Evolutionary conservation across 2,888 invertebrate genomes (phyloP).

Genomic region (Diabrotica balteata): DNA sequence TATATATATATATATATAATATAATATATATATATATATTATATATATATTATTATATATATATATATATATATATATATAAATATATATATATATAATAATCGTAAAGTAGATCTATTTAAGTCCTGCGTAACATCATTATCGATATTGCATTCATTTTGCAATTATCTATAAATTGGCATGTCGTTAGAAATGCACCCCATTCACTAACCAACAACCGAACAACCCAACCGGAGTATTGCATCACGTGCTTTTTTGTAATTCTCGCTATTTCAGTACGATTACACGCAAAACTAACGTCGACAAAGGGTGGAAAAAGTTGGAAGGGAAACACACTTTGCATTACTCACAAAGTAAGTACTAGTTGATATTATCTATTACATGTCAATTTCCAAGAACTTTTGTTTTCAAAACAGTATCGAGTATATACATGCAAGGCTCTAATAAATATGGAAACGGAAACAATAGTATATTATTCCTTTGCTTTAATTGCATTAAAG

Average conservation of each 20-base stretch:
- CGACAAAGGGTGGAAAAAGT: conserved; percentile 4
- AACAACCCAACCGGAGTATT: conserved; percentile 3
- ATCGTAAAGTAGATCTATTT: no score
- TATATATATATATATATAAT: no score
- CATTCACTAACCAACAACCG: neutral
- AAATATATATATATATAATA: no score
- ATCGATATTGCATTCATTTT: conserved; percentile 10
- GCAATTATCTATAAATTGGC: conserved; percentile 9
- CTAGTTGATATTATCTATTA: conserved; percentile 20
- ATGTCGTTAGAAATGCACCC: conserved; percentile 21
- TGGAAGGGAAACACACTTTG: neutral
- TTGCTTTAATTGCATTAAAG: neutral
- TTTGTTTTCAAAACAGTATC: conserved; percentile 15
- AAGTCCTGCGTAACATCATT: no score
- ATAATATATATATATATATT: no score
- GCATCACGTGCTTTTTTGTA: conserved; percentile 18
- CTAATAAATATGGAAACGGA: neutral
- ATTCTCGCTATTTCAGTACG: conserved; percentile 15
- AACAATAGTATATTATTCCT: neutral
- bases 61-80: no score
- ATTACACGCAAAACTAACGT: conserved; percentile 15
- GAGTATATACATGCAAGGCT: conserved; percentile 3
- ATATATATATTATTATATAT: no score
- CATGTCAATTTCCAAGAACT: conserved; percentile 16
- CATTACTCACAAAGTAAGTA: conserved; percentile 18